phyloP scores from a whole-genome alignment of 2,797 vertebrate genomes.

The Choloepus didactylus region DNA sequence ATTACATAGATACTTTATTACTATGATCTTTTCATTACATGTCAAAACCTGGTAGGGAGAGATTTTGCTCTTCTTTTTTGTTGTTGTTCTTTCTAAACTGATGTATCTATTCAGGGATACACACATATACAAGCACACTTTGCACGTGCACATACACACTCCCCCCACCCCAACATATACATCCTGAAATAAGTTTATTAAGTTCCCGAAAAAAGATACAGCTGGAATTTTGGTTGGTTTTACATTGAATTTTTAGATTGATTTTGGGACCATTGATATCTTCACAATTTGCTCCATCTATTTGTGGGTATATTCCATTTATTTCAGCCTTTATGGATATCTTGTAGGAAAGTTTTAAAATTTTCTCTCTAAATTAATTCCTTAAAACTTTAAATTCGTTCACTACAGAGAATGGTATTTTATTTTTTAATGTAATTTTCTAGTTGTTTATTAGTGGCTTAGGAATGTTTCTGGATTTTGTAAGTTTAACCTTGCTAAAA shows the following conservation, averaged over 20 bases:
- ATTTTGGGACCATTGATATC: not conserved
- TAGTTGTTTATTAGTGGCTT: not conserved
- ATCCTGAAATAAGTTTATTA: not conserved
- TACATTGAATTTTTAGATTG: not conserved
- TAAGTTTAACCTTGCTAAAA: slow-evolving; percentile 13
- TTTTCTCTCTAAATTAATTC: not conserved
- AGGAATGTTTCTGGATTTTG: slow-evolving; percentile 14
- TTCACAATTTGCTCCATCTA: not conserved
- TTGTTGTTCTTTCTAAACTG: not conserved
- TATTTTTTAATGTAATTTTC: slow-evolving; percentile 41
- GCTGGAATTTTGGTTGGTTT: not conserved
- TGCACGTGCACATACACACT: not conserved
- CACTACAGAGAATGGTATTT: not conserved
- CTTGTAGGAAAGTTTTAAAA: not conserved
- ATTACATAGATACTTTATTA: not conserved
- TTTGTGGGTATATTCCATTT: not conserved
- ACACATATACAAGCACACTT: not conserved
- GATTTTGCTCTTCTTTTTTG: not conserved
- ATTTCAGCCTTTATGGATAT: not conserved
- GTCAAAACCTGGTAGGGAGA: not conserved
- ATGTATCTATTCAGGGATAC: not conserved
- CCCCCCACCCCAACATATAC: not conserved
- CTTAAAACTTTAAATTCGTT: slow-evolving; percentile 4
- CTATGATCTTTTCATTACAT: not conserved
- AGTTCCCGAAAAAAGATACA: not conserved